Evolutionary conservation across 2,888 invertebrate species (phyloP), one percentile per base, ranked within the genome.

Genomic region (Poecilus cupreus): DNA sequence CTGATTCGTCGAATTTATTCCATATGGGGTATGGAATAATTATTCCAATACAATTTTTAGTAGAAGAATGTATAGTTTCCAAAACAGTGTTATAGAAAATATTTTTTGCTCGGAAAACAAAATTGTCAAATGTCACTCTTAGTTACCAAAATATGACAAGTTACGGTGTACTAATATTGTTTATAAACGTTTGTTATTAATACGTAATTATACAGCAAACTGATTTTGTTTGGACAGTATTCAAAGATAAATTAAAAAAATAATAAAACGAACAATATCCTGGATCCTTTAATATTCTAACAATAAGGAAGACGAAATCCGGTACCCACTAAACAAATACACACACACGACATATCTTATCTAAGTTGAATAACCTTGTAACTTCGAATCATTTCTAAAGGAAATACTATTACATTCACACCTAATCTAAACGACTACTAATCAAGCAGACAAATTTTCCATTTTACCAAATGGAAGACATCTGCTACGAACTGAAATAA

Each of bases 301-400:
- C 60, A 60, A 60, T 60, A 60, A 60, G 60, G 60, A 60, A 26
- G 26, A 26, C 4, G 16, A 26, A 13, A 60, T 60, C 60, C 60
- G 60, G 60, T 60, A n/a, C 2, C 26, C 13, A 60, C 60, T 26
- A 60, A 60, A 32, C 60, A 60, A 26, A 60, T 32, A 60, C 13
- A 13, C 6, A 43, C 26, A 51, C 75, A 51, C 64, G 64, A 22
- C 72, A 6, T 49, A 37, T 77, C 77, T 77, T 77, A 77, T 77
- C 77, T 77, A 60, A 77, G 77, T 77, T 77, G 77, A 77, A 77
- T 57, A 77, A 77, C 77, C 77, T 77, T 74, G 22, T 49, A 51
- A 24, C 74, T 51, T 39, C 2, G 32, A 60, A 5, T 39, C 72
- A 20, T 46, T n/a, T n/a, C 51, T 13, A 24, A 51, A 74, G 60